Evolutionary conservation across 2,888 invertebrate genomes (phyloP), one percentile per base, ranked within the genome.

Genomic region (Galeopsomyia nigrocyanea): DNA sequence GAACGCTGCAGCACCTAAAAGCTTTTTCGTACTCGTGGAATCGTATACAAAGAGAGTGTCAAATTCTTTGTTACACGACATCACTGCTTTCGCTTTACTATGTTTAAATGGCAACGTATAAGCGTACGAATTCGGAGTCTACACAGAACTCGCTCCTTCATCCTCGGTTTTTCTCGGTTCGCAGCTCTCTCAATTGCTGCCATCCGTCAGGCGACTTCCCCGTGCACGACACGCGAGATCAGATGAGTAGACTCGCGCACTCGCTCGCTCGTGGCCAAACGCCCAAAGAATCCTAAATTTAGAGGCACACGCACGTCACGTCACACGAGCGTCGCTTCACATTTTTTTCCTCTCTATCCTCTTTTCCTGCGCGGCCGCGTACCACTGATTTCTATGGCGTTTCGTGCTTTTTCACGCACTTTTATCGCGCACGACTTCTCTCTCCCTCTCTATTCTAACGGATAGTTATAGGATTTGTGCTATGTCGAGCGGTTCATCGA

Each of bases 171-270:
- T 46, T 46, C 56, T 56, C n/a, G 13, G 19, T 49, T n/a, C 75
- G 72, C 75, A 75, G 75, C 74, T 76, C 74, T 76, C 77, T 79
- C 77, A 76, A 79, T 79, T 78, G 78, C 78, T 75, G 68, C 75
- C 78, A 79, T 79, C 74, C 77, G 77, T 79, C 79, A 79, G 74
- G 77, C 74, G 72, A 77, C 76, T 76, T 79, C 77, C 77, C n/a
- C n/a, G n/a, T n/a, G 39, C 39, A 7, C 39, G 77, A 78, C 72
- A 26, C 57, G 49, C 56, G 62, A 61, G 75, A 77, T 74, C 76
- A 75, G 72, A 73, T 73, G 39, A 39, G 39, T n/a, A 39, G 2
- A 39, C 39, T 13, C 73, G 62, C 57, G 67, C 53, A 9, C n/a
- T 3, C 51, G 49, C 31, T 31, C 21, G 22, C 19, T 55, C n/a